These are phyloP conservation scores for Eupeodes corollae DNA, from an alignment of 1,140 invertebrate genomes.

Conservation along the genomic window DNA sequence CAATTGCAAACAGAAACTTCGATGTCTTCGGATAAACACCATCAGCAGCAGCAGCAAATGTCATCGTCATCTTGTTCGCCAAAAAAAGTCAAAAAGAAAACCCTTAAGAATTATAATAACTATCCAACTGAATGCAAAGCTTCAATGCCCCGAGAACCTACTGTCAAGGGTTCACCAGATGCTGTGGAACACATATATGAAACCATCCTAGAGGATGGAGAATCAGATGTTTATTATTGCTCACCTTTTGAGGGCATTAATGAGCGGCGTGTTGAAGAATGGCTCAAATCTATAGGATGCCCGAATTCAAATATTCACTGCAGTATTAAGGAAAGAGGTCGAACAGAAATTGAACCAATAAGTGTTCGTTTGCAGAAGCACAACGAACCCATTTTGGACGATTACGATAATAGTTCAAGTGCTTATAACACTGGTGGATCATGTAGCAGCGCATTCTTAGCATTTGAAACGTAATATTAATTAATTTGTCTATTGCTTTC, in stretches of 20 bases:
- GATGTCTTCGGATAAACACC: background rate
- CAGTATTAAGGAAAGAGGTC: background rate
- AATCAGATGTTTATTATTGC: conserved; percentile 46
- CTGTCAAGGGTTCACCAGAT: no score
- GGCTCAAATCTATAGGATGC: conserved; percentile 12
- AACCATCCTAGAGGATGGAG: conserved; percentile 47
- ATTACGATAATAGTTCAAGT: conserved; percentile 49
- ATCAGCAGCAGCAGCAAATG: conserved; percentile 1
- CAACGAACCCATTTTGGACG: conserved; percentile 39
- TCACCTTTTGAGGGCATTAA: conserved; percentile 42
- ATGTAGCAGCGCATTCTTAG: conserved; percentile 44
- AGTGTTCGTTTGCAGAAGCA: background rate
- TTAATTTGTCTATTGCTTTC: no score
- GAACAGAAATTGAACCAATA: background rate
- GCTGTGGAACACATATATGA: conserved; percentile 48
- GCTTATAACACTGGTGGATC: conserved; percentile 63
- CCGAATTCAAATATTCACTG: background rate
- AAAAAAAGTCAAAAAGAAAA: background rate
- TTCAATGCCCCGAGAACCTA: no score
- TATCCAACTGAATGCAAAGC: no score
- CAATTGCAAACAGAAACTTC: background rate
- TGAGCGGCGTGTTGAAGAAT: conserved; percentile 27
- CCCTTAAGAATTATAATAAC: no score
- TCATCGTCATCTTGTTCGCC: background rate
- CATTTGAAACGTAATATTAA: no score